Conservation (phyloP, 2,113 vertebrate species). For the Gymnogyps californianus region DNA sequence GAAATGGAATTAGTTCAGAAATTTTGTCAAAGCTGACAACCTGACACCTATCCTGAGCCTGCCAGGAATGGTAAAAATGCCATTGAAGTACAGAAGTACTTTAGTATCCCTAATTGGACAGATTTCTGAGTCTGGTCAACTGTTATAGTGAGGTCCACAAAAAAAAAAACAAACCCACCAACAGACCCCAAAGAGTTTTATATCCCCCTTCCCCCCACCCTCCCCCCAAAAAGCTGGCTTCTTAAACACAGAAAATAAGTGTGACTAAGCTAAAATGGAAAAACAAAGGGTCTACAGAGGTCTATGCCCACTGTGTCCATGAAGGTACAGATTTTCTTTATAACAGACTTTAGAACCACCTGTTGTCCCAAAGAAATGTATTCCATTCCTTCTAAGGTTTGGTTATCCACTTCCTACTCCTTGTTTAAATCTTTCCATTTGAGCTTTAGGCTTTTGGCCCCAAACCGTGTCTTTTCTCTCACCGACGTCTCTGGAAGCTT, state of each 20-base stretch:
- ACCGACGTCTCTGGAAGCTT: background rate
- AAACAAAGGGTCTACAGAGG: background rate
- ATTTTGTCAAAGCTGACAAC: background rate
- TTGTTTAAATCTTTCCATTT: background rate
- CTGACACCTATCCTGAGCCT: background rate
- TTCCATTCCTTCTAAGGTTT: background rate
- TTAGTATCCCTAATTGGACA: background rate
- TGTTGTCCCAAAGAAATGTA: background rate
- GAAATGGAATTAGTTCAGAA: background rate
- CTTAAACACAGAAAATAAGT: background rate
- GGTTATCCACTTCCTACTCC: background rate
- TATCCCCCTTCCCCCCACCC: too few relatives aligned
- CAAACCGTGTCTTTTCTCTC: background rate
- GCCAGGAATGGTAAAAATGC: background rate
- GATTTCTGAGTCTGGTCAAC: background rate
- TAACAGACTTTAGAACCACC: background rate
- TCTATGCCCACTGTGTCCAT: background rate
- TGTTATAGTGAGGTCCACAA: background rate
- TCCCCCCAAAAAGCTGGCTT: background rate
- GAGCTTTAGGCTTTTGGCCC: background rate
- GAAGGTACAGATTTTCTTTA: background rate
- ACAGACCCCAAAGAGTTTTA: background rate
- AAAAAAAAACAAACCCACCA: background rate
- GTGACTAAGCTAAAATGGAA: background rate
- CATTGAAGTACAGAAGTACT: background rate